These are phyloP conservation scores for Sebastes steindachneri DNA, from an alignment of 2,797 vertebrate genomes.

Conservation along the genomic window DNA sequence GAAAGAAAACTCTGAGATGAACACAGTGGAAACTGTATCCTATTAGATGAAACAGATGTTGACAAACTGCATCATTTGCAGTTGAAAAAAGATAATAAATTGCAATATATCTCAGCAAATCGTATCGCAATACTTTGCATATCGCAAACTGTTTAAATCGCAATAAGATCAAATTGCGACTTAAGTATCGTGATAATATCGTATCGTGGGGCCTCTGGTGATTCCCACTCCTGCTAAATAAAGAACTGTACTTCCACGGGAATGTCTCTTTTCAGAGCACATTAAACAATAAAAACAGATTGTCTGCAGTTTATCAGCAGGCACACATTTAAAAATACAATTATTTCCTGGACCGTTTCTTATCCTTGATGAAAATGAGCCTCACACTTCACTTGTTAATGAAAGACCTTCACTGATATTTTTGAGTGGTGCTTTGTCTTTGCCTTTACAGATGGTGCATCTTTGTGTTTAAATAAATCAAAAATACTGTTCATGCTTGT, in stretches of 20 bases:
- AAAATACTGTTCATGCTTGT: not conserved
- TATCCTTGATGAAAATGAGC: constrained; percentile 5
- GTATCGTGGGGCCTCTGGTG: no score
- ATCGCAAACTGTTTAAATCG: no score
- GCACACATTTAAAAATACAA: not conserved
- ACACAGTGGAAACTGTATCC: no score
- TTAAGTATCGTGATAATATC: no score
- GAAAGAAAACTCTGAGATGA: no score
- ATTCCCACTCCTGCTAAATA: not conserved
- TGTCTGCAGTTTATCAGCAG: not conserved
- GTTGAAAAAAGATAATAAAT: no score
- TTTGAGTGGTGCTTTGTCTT: not conserved
- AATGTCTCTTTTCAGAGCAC: not conserved
- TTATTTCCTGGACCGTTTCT: not conserved
- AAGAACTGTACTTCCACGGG: not conserved
- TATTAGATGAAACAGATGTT: no score
- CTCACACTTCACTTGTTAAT: constrained; percentile 8
- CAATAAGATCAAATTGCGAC: no score
- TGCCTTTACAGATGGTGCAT: not conserved
- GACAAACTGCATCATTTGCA: no score
- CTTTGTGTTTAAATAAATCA: not conserved
- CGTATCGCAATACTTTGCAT: no score
- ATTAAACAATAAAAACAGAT: not conserved
- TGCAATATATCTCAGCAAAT: no score
- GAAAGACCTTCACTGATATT: not conserved